These are phyloP conservation scores for Tylochromis polylepis DNA, from an alignment of 2,113 vertebrate genomes.

Conservation along the genomic window DNA sequence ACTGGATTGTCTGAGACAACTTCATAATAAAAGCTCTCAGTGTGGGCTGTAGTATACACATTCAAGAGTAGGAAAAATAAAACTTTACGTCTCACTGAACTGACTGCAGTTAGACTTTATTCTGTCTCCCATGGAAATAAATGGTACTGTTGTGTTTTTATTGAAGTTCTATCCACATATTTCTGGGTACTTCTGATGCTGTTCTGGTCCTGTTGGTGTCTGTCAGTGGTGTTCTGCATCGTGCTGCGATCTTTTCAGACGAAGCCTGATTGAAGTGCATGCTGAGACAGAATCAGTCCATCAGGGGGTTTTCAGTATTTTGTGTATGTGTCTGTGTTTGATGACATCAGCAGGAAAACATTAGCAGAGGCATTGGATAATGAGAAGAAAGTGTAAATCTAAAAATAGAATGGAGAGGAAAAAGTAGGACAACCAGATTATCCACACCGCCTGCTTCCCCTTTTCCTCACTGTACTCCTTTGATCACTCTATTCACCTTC, in stretches of 20 bases:
- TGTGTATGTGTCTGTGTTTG: neutral
- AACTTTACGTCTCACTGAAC: neutral
- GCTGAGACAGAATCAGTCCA: neutral
- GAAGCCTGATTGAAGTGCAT: neutral
- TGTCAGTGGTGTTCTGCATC: neutral
- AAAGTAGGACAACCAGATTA: constrained; percentile 31
- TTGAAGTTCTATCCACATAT: neutral
- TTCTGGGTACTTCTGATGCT: neutral
- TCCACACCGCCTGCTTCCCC: neutral
- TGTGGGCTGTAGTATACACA: neutral
- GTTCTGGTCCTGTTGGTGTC: neutral
- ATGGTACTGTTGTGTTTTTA: neutral
- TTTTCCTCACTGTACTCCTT: neutral
- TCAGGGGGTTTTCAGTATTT: neutral
- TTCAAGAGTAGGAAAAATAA: neutral
- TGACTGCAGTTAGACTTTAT: neutral
- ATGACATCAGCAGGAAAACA: constrained; percentile 22
- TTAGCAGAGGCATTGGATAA: neutral
- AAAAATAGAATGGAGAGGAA: constrained; percentile 34
- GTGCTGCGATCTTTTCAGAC: neutral
- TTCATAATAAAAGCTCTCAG: too few relatives aligned
- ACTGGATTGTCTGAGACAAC: too few relatives aligned
- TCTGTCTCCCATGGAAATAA: neutral
- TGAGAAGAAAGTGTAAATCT: neutral
- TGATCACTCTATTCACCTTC: neutral